Conservation (phyloP, 2,797 vertebrate genomes). For the Todus mexicanus region DNA sequence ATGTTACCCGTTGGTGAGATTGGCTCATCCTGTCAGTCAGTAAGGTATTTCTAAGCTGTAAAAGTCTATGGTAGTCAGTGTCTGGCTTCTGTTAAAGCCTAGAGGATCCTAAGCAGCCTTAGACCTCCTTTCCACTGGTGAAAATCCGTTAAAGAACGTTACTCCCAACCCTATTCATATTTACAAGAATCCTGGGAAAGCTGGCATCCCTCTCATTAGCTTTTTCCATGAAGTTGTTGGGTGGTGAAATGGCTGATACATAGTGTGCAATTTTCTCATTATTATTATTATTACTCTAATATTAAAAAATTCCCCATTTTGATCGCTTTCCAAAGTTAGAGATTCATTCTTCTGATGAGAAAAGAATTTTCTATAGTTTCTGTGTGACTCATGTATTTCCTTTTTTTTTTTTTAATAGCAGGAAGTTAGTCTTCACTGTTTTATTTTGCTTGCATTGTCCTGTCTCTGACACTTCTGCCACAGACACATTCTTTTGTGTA, state of each 20-base stretch:
- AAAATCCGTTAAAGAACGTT: neutral
- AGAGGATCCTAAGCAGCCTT: neutral
- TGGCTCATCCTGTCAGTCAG: neutral
- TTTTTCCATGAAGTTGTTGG: neutral
- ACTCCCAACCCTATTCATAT: neutral
- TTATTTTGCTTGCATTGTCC: neutral
- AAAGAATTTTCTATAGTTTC: neutral
- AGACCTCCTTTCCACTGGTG: neutral
- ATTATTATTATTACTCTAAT: neutral
- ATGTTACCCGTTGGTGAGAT: neutral
- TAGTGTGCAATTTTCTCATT: neutral
- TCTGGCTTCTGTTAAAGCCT: neutral
- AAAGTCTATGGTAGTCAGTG: accelerated
- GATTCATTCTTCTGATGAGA: neutral
- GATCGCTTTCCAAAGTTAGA: neutral
- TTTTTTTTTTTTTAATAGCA: neutral
- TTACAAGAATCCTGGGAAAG: neutral
- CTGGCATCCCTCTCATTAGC: neutral
- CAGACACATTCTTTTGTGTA: neutral
- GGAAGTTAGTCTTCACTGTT: neutral
- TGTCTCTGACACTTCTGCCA: neutral
- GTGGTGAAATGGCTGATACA: neutral
- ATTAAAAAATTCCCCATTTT: neutral
- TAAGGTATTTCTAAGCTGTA: neutral
- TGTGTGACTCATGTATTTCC: neutral